phyloP scores from a whole-genome alignment of 1,140 invertebrate species.

The Pomacea maculata region DNA sequence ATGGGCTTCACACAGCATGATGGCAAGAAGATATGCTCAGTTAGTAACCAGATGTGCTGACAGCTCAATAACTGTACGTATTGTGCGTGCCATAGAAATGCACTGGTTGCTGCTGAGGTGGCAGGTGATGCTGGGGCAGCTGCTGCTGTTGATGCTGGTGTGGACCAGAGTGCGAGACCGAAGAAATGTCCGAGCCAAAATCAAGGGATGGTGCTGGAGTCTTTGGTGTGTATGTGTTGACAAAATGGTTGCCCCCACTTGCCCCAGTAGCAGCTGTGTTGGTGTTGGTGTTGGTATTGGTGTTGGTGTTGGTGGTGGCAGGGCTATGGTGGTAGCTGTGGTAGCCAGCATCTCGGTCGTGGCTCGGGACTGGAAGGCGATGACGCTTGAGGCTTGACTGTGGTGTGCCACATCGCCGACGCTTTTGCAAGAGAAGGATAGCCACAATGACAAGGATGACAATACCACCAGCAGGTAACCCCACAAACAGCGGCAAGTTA shows the following conservation, averaged over 20 bases:
- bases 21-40: no score
- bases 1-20: no score
- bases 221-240: slow-evolving; percentile 37
- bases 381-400: slow-evolving; percentile 33
- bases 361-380: slow-evolving; percentile 52
- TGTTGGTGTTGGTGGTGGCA: slow-evolving; percentile 32
- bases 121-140: slow-evolving; percentile 9
- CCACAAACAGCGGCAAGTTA: slow-evolving; percentile 53
- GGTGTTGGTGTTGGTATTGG: slow-evolving; percentile 9
- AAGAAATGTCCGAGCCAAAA: slow-evolving; percentile 60
- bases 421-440: slow-evolving; percentile 46
- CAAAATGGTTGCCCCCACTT: slow-evolving; percentile 31
- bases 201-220: slow-evolving; percentile 48
- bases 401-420: slow-evolving; percentile 30
- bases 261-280: slow-evolving; percentile 31
- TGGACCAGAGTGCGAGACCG: slow-evolving; percentile 52
- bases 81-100: slow-evolving; percentile 24
- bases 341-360: slow-evolving; percentile 45
- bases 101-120: slow-evolving; percentile 22
- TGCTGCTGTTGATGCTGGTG: slow-evolving; percentile 35
- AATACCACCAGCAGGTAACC: slow-evolving; percentile 44
- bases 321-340: slow-evolving; percentile 29
- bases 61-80: slow-evolving; percentile 18
- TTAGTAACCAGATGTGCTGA: background rate
- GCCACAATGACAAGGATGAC: slow-evolving; percentile 45